These are phyloP conservation scores for Troilus luridus DNA, from an alignment of 2,888 invertebrate species.

Conservation along the genomic window DNA sequence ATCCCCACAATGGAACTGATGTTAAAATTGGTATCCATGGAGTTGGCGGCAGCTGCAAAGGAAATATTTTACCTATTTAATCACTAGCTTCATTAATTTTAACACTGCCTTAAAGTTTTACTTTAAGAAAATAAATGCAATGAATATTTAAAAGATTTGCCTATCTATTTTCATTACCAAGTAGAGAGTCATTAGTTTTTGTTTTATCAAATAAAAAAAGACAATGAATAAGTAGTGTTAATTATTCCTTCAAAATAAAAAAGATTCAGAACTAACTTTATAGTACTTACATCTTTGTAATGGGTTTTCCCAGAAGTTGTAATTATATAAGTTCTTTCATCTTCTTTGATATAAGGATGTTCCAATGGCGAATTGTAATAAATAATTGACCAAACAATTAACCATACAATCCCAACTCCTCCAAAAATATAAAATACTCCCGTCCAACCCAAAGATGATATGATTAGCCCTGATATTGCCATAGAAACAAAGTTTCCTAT, in stretches of 20 bases:
- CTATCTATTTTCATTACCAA: background rate
- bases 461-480: constrained; percentile 66
- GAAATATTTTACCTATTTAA: background rate
- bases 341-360: constrained; percentile 81
- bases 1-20: constrained; percentile 70
- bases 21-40: constrained; percentile 81
- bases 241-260: too few species aligned
- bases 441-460: constrained; percentile 71
- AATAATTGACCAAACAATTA: constrained; percentile 70
- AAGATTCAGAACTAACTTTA: background rate
- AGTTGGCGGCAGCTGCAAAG: constrained; percentile 72
- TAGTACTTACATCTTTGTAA: constrained; percentile 53
- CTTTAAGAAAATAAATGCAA: too few species aligned
- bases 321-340: constrained; percentile 73
- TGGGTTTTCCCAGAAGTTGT: constrained; percentile 61
- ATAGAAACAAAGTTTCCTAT: constrained; percentile 67
- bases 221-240: background rate
- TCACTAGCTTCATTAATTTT: background rate
- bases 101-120: too few species aligned
- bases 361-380: constrained; percentile 74
- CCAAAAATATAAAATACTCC: constrained; percentile 76
- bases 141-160: background rate
- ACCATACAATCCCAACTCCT: constrained; percentile 72
- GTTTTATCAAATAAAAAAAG: background rate
- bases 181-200: background rate